These are phyloP conservation scores for Sorex fumeus DNA, from an alignment of 2,113 vertebrate species.

Conservation along the genomic window DNA sequence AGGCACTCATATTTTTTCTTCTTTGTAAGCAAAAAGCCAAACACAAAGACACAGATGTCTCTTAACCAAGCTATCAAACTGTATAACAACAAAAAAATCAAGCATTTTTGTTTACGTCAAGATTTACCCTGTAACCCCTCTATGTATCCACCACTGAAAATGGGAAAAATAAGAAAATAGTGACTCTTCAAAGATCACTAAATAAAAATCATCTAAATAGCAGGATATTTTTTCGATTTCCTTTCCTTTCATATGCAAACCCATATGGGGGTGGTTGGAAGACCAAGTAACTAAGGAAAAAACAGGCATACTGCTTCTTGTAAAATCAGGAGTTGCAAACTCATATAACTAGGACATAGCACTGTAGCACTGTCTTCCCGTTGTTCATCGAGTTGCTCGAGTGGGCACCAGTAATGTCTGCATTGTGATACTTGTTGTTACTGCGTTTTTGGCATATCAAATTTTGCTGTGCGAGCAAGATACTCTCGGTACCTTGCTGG, in stretches of 20 bases:
- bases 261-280: not conserved
- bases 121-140: not conserved
- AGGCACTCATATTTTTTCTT: slow-evolving; percentile 15
- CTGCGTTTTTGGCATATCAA: too few species aligned
- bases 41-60: slow-evolving; percentile 42
- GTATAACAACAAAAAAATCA: slow-evolving; percentile 21
- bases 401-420: too few species aligned
- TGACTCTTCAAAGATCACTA: not conserved
- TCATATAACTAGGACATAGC: not conserved
- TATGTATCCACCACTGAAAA: not conserved
- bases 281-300: slow-evolving; percentile 4
- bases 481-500: too few species aligned
- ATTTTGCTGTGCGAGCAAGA: too few species aligned
- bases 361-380: too few species aligned
- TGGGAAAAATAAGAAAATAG: slow-evolving; percentile 15
- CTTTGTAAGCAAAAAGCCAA: slow-evolving; percentile 47
- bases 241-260: slow-evolving; percentile 22
- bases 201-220: not conserved
- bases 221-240: not conserved
- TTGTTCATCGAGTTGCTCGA: too few species aligned
- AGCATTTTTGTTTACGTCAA: slow-evolving; percentile 51
- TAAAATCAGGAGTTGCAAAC: not conserved
- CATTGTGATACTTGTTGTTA: too few species aligned
- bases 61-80: slow-evolving; percentile 65
- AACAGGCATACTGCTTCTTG: not conserved